A percentile compares a stretch with the other conserved stretches of the same genome.
phyloP scores from a whole-genome alignment of 2,888 invertebrate species.

The Latheticus oryzae region DNA sequence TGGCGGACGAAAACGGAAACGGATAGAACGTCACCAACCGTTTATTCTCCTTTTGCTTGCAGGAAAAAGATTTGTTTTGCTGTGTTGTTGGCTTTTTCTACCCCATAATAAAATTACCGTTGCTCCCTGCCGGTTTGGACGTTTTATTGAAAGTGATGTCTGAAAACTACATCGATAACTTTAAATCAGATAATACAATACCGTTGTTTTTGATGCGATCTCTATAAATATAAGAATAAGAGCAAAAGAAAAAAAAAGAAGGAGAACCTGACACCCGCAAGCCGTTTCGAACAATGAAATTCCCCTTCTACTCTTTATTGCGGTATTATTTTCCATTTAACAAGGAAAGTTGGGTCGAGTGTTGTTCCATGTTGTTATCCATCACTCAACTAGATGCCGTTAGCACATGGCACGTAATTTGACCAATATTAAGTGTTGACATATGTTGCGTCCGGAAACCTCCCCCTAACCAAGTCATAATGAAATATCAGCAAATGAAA shows the following conservation, averaged over 20 bases:
- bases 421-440: constrained; percentile 45
- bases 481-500: constrained; percentile 35
- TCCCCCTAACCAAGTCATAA: constrained; percentile 20
- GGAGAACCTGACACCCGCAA: too few species aligned
- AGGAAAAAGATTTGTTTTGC: constrained; percentile 36
- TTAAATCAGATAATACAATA: constrained; percentile 23
- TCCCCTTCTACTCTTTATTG: constrained; percentile 1
- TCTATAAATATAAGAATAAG: constrained; percentile 15
- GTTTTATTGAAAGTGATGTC: constrained; percentile 37
- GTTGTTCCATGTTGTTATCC: constrained; percentile 31
- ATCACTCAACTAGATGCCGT: constrained; percentile 31
- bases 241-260: constrained; percentile 6
- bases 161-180: constrained; percentile 11
- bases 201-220: background rate
- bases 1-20: constrained; percentile 41
- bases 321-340: constrained; percentile 25
- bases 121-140: too few species aligned
- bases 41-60: constrained; percentile 17
- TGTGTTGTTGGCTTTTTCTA: constrained; percentile 24
- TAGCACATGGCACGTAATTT: constrained; percentile 43
- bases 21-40: constrained; percentile 33
- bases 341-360: constrained; percentile 18
- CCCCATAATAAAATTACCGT: constrained; percentile 31
- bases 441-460: constrained; percentile 39
- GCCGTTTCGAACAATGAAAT: background rate